These are phyloP conservation scores for Melanostigma gelatinosum DNA, from an alignment of 2,113 vertebrate species.

Conservation along the genomic window DNA sequence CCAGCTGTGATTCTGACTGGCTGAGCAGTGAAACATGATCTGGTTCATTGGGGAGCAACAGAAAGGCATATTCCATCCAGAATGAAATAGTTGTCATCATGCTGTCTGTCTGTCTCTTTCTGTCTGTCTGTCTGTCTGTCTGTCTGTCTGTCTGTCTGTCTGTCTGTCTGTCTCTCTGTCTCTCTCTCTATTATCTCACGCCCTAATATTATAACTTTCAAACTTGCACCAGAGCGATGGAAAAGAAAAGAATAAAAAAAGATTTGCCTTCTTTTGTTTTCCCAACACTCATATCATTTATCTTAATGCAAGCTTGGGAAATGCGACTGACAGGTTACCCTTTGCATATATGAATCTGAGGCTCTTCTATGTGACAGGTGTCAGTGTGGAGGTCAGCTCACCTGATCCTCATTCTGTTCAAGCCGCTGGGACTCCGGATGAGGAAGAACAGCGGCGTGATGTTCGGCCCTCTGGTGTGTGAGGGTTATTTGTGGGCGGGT, in stretches of 20 bases:
- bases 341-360: conserved; percentile 62
- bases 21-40: conserved; percentile 53
- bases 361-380: conserved; percentile 71
- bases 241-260: neutral
- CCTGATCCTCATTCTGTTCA: conserved; percentile 69
- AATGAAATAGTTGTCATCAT: conserved; percentile 64
- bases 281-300: conserved; percentile 2
- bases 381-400: conserved; percentile 64
- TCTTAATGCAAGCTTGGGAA: conserved; percentile 37
- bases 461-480: conserved; percentile 73
- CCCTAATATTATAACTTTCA: conserved; percentile 49
- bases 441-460: conserved; percentile 71
- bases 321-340: conserved; percentile 63
- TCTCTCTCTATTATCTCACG: conserved; percentile 45
- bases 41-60: conserved; percentile 43
- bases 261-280: conserved; percentile 33
- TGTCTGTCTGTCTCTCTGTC: neutral
- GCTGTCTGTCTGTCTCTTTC: conserved; percentile 13
- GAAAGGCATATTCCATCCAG: conserved; percentile 50
- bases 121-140: neutral
- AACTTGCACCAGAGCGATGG: conserved; percentile 26
- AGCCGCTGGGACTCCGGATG: conserved; percentile 75
- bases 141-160: too few species aligned
- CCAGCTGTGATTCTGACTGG: conserved; percentile 33
- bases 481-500: conserved; percentile 75